Evolutionary conservation across 2,113 vertebrate genomes (phyloP).

Genomic region (Chloebia gouldiae): DNA sequence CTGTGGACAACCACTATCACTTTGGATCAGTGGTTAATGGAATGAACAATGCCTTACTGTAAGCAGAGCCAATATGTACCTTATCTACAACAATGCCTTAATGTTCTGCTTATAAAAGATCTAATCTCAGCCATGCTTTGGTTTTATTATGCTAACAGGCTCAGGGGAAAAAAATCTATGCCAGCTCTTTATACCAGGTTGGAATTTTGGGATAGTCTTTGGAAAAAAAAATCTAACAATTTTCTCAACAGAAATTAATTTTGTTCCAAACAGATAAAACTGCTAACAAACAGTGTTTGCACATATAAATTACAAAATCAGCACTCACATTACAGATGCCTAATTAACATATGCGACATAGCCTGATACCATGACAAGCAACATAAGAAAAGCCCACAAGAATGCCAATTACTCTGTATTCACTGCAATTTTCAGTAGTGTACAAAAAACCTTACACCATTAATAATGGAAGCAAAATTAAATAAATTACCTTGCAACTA

Average conservation of each 20-base stretch:
- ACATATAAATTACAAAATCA: not conserved
- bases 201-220: not conserved
- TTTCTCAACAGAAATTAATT: not conserved
- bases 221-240: not conserved
- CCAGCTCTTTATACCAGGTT: not conserved
- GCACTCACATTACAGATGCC: not conserved
- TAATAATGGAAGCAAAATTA: not conserved
- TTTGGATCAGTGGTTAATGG: not conserved
- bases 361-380: not conserved
- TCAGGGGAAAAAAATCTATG: not conserved
- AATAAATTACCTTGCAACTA: not conserved
- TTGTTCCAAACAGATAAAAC: not conserved
- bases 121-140: not conserved
- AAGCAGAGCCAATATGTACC: not conserved
- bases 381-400: not conserved
- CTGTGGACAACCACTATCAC: not conserved
- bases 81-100: not conserved
- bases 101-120: not conserved
- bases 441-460: not conserved
- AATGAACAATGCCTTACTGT: not conserved
- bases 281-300: not conserved
- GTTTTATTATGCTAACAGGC: not conserved
- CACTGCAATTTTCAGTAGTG: not conserved
- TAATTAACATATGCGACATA: not conserved
- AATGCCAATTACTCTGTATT: not conserved